phyloP scores from a whole-genome alignment of 2,113 vertebrate genomes.

The Nannobrachium achirus region DNA sequence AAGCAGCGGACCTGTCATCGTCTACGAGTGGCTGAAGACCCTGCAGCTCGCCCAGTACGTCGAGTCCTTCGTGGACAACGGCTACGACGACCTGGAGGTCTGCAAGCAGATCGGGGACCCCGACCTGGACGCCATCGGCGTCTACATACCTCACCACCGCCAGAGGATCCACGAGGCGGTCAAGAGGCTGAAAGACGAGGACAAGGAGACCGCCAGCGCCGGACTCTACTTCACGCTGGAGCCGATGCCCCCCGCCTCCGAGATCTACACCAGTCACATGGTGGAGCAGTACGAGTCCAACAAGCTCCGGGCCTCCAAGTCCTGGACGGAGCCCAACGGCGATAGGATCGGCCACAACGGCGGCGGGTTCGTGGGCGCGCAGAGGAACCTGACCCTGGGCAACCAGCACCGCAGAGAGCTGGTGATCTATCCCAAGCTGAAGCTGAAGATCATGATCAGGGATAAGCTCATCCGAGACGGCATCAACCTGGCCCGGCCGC shows the following conservation, averaged over 20 bases:
- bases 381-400: constrained; percentile 77
- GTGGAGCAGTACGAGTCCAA: constrained; percentile 80
- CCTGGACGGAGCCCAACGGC: constrained; percentile 78
- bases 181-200: constrained; percentile 87
- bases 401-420: constrained; percentile 83
- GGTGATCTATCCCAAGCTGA: constrained; percentile 88
- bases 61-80: constrained; percentile 96
- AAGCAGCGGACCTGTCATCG: constrained; percentile 88
- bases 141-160: constrained; percentile 89
- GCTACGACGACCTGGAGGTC: constrained; percentile 97
- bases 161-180: constrained; percentile 92
- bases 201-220: constrained; percentile 83
- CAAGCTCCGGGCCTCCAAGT: constrained; percentile 76
- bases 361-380: constrained; percentile 65
- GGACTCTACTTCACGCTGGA: constrained; percentile 97
- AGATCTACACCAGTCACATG: constrained; percentile 79
- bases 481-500: constrained; percentile 89
- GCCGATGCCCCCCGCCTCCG: constrained; percentile 77
- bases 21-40: constrained; percentile 95
- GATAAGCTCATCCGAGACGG: constrained; percentile 95
- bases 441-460: constrained; percentile 98
- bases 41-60: constrained; percentile 93
- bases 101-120: constrained; percentile 98
- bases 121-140: constrained; percentile 97
- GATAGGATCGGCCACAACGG: constrained; percentile 62